Conservation (phyloP, 1,140 invertebrate species). For the Sminthurides bifidus region DNA sequence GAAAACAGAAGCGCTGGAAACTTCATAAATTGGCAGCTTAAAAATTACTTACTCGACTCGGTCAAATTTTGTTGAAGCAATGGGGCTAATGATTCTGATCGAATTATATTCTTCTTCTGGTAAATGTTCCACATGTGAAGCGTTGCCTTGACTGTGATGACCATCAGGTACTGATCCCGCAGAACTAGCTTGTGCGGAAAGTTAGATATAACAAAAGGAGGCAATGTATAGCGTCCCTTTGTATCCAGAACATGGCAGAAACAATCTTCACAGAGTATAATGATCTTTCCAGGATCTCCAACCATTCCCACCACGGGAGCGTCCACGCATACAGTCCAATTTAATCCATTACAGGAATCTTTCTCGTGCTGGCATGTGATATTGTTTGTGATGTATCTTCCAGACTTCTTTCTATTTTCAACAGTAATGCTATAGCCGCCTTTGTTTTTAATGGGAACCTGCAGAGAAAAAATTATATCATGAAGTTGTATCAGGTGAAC, state of each 20-base stretch:
- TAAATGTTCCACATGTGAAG: conserved; percentile 35
- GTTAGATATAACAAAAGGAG: conserved; percentile 50
- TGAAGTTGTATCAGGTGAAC: background rate
- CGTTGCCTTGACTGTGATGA: conserved; percentile 33
- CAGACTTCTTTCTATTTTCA: background rate
- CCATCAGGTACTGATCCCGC: conserved; percentile 33
- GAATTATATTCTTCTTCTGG: conserved; percentile 30
- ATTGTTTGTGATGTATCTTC: background rate
- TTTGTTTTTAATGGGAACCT: conserved; percentile 7
- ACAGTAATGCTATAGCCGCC: conserved; percentile 6
- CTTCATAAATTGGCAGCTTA: background rate
- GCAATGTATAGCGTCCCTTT: conserved; percentile 43
- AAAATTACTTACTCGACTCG: conserved; percentile 22
- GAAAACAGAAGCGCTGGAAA: background rate
- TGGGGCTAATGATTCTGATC: conserved; percentile 29
- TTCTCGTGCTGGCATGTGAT: conserved; percentile 16
- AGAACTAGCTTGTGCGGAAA: conserved; percentile 42
- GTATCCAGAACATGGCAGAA: conserved; percentile 50
- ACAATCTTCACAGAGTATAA: conserved; percentile 51
- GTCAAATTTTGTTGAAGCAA: conserved; percentile 30
- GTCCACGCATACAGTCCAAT: conserved; percentile 26
- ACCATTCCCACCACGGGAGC: conserved; percentile 20
- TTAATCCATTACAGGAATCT: conserved; percentile 14
- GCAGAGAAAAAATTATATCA: background rate
- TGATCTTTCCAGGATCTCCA: conserved; percentile 39